These are phyloP conservation scores for Trinectes maculatus DNA, from an alignment of 2,113 vertebrate species.

Conservation along the genomic window DNA sequence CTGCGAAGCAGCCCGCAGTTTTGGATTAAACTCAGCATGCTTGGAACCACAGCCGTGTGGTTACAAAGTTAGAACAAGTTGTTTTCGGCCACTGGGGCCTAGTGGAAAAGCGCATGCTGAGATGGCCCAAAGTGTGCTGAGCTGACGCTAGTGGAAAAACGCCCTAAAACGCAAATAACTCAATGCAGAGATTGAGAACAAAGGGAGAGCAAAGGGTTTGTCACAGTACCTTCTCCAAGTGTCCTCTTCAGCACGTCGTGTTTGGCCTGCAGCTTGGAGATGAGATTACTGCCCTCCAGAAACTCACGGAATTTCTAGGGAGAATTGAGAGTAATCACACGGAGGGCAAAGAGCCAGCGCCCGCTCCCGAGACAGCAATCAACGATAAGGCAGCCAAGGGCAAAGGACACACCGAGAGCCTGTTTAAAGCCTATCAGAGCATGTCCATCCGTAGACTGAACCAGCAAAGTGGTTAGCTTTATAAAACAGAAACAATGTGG, in stretches of 20 bases:
- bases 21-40: too few relatives aligned
- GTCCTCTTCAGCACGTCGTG: conserved; percentile 95
- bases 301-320: conserved; percentile 98
- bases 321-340: conserved; percentile 76
- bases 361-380: conserved; percentile 51
- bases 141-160: not conserved
- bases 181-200: not conserved
- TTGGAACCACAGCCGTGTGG: too few relatives aligned
- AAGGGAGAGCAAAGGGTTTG: not conserved
- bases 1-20: too few relatives aligned
- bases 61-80: too few relatives aligned
- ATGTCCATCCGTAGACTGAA: conserved; percentile 59
- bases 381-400: conserved; percentile 60
- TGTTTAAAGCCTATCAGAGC: conserved; percentile 63
- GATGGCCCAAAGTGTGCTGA: not conserved
- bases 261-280: conserved; percentile 98
- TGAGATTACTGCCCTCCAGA: conserved; percentile 98
- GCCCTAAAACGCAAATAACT: not conserved
- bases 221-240: conserved; percentile 89
- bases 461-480: conserved; percentile 35
- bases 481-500: conserved; percentile 19
- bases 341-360: conserved; percentile 28
- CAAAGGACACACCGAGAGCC: conserved; percentile 34
- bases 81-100: too few relatives aligned
- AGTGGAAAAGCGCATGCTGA: too few relatives aligned